phyloP scores from a whole-genome alignment of 2,797 vertebrate species.

The Phyllotis vaccarum region DNA sequence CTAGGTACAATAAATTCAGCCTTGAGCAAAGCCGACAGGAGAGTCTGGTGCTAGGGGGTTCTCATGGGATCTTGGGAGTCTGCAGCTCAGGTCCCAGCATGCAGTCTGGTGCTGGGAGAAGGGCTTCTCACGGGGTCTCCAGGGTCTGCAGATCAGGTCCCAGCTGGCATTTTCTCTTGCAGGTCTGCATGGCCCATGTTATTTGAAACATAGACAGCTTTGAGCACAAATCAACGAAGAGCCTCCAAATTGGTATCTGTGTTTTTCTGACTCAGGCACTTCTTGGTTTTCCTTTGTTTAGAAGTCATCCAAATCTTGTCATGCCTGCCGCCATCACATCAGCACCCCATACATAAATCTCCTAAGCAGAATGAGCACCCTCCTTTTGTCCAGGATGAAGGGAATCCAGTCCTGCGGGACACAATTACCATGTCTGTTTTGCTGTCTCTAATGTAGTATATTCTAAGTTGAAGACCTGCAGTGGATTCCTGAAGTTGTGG shows the following conservation, averaged over 20 bases:
- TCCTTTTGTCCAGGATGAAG: constrained; percentile 18
- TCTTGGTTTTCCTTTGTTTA: background rate
- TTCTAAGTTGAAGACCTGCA: background rate
- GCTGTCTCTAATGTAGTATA: background rate
- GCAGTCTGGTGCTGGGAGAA: background rate
- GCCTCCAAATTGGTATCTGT: background rate
- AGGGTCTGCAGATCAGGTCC: background rate
- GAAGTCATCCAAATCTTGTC: background rate
- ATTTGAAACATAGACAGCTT: background rate
- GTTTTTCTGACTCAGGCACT: constrained; percentile 4
- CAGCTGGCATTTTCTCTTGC: background rate
- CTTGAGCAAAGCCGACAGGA: background rate
- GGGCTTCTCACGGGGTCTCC: rapidly evolving
- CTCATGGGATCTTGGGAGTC: too few species aligned
- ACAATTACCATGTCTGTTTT: constrained; percentile 2
- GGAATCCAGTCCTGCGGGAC: background rate
- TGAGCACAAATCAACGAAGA: background rate
- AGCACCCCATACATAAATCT: background rate
- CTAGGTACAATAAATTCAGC: background rate
- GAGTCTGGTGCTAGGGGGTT: background rate
- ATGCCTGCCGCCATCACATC: background rate
- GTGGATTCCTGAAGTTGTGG: background rate
- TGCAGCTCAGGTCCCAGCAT: background rate
- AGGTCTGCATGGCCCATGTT: background rate
- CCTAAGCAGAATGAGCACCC: background rate